Conservation (phyloP, 2,113 vertebrate species). For the Todiramphus saurophagus region DNA sequence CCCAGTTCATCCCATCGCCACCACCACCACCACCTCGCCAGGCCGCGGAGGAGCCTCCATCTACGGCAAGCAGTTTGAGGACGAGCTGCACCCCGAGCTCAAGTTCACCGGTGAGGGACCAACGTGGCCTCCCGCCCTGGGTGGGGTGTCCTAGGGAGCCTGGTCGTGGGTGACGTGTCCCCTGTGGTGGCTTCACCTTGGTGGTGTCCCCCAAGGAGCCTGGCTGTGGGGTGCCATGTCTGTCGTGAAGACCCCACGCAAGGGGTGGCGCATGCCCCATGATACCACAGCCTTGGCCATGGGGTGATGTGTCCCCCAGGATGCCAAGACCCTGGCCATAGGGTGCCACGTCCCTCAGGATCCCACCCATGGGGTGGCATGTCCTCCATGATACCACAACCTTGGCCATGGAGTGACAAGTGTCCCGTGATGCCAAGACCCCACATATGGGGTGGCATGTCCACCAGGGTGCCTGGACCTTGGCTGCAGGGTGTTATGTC, state of each 20-base stretch:
- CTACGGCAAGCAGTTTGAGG: constrained; percentile 95
- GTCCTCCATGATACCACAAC: background rate
- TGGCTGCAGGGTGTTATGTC: background rate
- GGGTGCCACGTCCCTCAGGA: fast-evolving
- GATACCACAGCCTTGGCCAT: too few relatives aligned
- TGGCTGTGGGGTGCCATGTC: too few relatives aligned
- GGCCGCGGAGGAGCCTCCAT: constrained; percentile 94
- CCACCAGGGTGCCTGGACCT: too few relatives aligned
- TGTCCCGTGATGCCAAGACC: too few relatives aligned
- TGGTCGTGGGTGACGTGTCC: background rate
- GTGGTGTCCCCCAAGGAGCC: background rate
- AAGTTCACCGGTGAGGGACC: constrained; percentile 88
- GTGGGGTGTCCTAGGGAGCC: background rate
- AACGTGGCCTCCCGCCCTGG: background rate
- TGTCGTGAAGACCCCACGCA: background rate
- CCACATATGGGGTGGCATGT: background rate
- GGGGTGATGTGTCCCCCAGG: background rate
- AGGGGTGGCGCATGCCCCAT: too few relatives aligned
- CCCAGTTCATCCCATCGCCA: background rate
- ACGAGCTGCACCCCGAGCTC: constrained; percentile 89
- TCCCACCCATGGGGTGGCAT: background rate
- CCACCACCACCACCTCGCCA: background rate
- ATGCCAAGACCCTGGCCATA: background rate
- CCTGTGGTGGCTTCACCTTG: too few relatives aligned
- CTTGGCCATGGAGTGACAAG: background rate